Conservation (phyloP, 1,140 invertebrate genomes). For the Achatina immaculata region DNA sequence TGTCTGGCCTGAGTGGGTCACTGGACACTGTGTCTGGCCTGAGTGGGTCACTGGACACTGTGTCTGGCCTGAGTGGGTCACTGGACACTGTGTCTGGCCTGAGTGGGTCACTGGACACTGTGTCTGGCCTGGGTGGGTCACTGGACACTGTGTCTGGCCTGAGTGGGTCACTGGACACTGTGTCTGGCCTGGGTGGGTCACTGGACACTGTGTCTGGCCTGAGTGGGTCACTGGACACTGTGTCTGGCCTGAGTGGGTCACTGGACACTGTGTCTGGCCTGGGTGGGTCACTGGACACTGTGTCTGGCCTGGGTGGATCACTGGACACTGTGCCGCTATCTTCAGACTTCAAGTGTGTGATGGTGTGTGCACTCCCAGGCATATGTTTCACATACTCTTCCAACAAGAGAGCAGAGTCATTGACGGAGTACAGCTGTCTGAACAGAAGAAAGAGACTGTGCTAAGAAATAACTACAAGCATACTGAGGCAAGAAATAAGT, state of each 20-base stretch:
- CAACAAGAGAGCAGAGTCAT: not conserved
- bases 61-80: too few relatives aligned
- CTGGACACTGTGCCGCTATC: not conserved
- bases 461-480: not conserved
- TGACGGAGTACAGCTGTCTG: conserved; percentile 33
- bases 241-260: not conserved
- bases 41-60: not conserved
- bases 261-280: not conserved
- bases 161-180: not conserved
- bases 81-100: not conserved
- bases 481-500: not conserved
- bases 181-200: too few relatives aligned
- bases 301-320: not conserved
- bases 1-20: not conserved
- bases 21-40: not conserved
- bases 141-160: not conserved
- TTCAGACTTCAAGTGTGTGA: not conserved
- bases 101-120: not conserved
- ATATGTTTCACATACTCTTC: not conserved
- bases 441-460: not conserved
- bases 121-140: too few relatives aligned
- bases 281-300: not conserved
- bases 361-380: not conserved
- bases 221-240: not conserved
- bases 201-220: too few relatives aligned